These are phyloP conservation scores for Echiichthys vipera DNA, from an alignment of 2,797 vertebrate genomes.

Conservation along the genomic window DNA sequence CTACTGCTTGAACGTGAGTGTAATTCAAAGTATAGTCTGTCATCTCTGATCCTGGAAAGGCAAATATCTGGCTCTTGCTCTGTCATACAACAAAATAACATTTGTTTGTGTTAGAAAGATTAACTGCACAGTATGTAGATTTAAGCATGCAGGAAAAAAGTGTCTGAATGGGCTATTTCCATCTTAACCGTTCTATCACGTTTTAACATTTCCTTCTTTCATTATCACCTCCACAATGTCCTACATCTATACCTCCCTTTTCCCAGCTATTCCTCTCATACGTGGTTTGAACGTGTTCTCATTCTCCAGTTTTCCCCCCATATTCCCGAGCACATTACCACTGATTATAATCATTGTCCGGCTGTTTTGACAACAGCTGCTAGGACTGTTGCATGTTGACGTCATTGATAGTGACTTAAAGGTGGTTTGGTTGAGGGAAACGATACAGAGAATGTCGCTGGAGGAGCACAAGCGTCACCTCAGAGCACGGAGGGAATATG, in stretches of 20 bases:
- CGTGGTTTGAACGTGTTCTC: not conserved
- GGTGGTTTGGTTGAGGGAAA: conserved; percentile 57
- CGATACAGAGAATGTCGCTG: conserved; percentile 47
- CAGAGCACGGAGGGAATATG: conserved; percentile 13
- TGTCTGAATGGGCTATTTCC: not conserved
- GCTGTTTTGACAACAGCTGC: conserved; percentile 48
- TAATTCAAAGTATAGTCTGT: conserved; percentile 52
- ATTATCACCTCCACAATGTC: not conserved
- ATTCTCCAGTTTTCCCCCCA: not conserved
- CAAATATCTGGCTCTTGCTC: conserved; percentile 24
- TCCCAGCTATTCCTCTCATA: not conserved
- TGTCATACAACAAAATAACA: not conserved
- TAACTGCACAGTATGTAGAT: not conserved
- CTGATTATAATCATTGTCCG: conserved; percentile 51
- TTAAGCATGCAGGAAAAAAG: not conserved
- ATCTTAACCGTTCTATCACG: not conserved
- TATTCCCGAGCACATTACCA: conserved; percentile 16
- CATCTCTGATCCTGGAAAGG: conserved; percentile 19
- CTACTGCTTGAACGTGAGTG: conserved; percentile 49
- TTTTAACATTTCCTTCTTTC: not conserved
- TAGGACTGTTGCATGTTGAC: conserved; percentile 46
- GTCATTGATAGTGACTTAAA: conserved; percentile 58
- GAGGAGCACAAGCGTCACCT: conserved; percentile 50
- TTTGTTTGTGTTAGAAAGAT: not conserved
- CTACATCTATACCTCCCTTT: not conserved